Percentiles rank a stretch among this genome's conserved stretches.
Conservation (phyloP, 2,797 vertebrate species). For the Pipistrellus pygmaeus region DNA sequence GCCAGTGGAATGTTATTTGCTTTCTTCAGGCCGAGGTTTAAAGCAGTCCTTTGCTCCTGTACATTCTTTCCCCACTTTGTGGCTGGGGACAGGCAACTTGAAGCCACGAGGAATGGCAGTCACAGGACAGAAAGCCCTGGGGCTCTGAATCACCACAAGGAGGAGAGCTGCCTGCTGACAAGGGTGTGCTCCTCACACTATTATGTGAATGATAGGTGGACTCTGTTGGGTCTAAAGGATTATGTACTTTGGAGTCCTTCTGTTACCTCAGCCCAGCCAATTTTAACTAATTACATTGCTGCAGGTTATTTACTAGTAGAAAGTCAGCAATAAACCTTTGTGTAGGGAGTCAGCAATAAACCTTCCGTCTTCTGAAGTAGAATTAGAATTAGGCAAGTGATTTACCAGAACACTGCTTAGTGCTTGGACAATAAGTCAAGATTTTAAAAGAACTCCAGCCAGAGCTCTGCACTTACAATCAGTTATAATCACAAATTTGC, state of each 20-base stretch:
- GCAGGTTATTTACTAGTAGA: constrained; percentile 9
- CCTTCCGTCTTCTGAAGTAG: constrained; percentile 12
- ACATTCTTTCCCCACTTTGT: neutral
- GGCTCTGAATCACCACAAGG: too few species aligned
- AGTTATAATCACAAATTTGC: constrained; percentile 64
- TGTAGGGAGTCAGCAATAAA: constrained; percentile 59
- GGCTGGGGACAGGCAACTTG: neutral
- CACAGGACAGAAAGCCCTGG: neutral
- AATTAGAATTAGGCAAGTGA: constrained; percentile 66
- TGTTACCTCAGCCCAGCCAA: neutral
- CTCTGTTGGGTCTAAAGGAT: neutral
- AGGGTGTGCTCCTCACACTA: neutral
- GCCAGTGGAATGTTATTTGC: neutral
- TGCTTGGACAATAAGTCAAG: constrained; percentile 70
- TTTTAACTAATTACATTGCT: constrained; percentile 1
- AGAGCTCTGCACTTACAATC: constrained; percentile 61
- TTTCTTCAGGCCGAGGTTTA: neutral
- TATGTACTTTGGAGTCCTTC: neutral
- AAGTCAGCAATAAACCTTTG: constrained; percentile 56
- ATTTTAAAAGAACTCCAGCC: constrained; percentile 66
- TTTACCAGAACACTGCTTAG: constrained; percentile 66
- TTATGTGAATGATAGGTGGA: neutral
- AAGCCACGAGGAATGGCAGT: neutral
- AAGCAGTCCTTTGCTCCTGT: neutral
- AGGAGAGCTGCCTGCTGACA: neutral